Evolutionary conservation across 2,888 invertebrate species (phyloP), one percentile per base, ranked within the genome.

Genomic region (Spicauda simplicius): DNA sequence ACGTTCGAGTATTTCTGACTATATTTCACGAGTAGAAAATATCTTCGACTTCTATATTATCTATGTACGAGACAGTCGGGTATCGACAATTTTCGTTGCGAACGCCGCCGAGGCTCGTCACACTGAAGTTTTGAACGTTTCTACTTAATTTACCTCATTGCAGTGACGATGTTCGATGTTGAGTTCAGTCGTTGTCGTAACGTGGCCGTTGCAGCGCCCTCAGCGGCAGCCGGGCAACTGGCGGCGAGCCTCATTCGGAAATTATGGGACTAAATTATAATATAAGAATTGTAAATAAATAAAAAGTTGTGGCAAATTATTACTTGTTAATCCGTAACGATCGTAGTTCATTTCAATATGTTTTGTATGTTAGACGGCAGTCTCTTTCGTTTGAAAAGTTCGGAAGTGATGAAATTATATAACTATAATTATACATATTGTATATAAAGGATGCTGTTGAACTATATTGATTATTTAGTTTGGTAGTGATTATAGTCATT

Each of bases 381-480:
- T 84, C 81, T 83, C 81, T 83, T 82, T 83, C 37, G 61, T 83
- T 81, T 82, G 81, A 81, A 70, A 80, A 77, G 83, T 81, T 85
- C 80, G 77, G 74, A 79, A 79, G 79, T 78, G 83, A 81, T 77
- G 77, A 79, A 77, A 76, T 79, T 79, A 81, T 80, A 80, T 79
- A 81, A 80, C 73, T 84, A 83, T 82, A 82, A 86, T 80, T 91
- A 91, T 92, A 91, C 86, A 91, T 90, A 90, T 87, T 93, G 92
- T 93, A 92, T 89, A 92, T 91, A 93, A 87, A 80, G 85, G 85
- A 91, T 86, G 90, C 93, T 92, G 93, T 93, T 93, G 87, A 90
- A 90, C 86, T 90, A 88, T 91, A 92, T 87, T 78, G 79, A 81
- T 81, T 91, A 91, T 92, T 92, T 93, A 92, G 93, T 92, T 91